Conservation (phyloP, 2,888 invertebrate species). For the Congeria kusceri region DNA sequence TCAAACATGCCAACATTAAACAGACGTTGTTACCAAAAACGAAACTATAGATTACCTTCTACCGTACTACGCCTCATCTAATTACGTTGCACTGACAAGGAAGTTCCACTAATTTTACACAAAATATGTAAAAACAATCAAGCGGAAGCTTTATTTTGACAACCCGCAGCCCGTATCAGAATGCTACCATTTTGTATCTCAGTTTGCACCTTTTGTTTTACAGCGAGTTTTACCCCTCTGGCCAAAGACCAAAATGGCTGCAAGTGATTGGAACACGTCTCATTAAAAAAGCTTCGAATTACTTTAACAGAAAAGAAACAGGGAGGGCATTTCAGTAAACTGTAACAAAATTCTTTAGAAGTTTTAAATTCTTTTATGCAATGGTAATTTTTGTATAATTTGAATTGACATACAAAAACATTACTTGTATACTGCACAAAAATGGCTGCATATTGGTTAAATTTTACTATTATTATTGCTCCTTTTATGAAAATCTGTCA, state of each 20-base stretch:
- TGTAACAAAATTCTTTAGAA: no score
- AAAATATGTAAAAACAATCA: slow-evolving; percentile 34
- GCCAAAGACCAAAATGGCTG: slow-evolving; percentile 27
- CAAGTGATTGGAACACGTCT: slow-evolving; percentile 26
- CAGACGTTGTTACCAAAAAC: no score
- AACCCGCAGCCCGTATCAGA: slow-evolving; percentile 26
- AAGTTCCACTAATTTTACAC: slow-evolving; percentile 7
- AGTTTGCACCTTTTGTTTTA: slow-evolving; percentile 33
- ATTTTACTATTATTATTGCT: no score
- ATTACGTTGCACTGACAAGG: slow-evolving; percentile 27
- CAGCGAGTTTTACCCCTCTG: slow-evolving; percentile 11
- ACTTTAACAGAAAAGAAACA: slow-evolving; percentile 23
- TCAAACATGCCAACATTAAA: no score
- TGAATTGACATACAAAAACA: no score
- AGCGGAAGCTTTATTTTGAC: slow-evolving; percentile 34
- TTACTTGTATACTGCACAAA: no score
- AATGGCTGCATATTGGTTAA: no score
- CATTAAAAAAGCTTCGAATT: slow-evolving; percentile 12
- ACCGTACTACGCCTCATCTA: slow-evolving; percentile 3
- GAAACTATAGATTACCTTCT: no score
- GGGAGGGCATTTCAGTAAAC: not conserved
- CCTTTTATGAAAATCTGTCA: no score
- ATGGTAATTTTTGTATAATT: no score
- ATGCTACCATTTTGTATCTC: slow-evolving; percentile 7
- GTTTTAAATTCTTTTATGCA: no score